phyloP scores from a whole-genome alignment of 2,797 vertebrate genomes.

The Sebastes ruberrimus region DNA sequence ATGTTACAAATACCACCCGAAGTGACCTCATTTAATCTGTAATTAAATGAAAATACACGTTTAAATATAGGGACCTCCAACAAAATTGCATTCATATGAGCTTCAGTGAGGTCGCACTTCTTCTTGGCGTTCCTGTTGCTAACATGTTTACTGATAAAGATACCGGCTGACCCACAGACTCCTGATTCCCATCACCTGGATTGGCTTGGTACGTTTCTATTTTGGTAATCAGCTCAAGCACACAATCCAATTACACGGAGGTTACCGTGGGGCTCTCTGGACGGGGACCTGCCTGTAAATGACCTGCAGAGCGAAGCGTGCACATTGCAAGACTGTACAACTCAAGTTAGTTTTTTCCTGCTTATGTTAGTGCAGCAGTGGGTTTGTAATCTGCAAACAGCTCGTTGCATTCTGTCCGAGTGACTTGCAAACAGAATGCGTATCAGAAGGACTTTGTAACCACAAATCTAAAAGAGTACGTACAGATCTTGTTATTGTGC shows the following conservation, averaged over 20 bases:
- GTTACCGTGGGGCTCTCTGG: constrained; percentile 53
- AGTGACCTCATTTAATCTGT: background rate
- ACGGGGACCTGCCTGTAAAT: constrained; percentile 36
- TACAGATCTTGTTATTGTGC: background rate
- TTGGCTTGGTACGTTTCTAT: constrained; percentile 68
- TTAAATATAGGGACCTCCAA: background rate
- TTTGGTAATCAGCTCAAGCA: constrained; percentile 76
- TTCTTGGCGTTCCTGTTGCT: background rate
- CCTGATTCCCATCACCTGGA: constrained; percentile 73
- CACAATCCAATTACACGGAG: constrained; percentile 78
- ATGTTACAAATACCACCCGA: background rate
- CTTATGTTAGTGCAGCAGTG: background rate
- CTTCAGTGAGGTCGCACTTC: background rate
- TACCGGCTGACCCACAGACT: constrained; percentile 49
- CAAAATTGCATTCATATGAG: background rate
- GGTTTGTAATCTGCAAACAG: background rate
- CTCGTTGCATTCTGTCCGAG: background rate
- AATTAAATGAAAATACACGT: background rate
- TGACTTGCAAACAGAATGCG: background rate
- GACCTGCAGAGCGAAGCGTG: constrained; percentile 40
- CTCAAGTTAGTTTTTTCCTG: background rate
- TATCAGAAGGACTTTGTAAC: background rate
- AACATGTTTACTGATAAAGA: constrained; percentile 54
- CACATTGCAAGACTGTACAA: constrained; percentile 1
- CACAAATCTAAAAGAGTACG: background rate